Evolutionary conservation across 2,888 invertebrate species (phyloP).

Genomic region (Molanna angustata): DNA sequence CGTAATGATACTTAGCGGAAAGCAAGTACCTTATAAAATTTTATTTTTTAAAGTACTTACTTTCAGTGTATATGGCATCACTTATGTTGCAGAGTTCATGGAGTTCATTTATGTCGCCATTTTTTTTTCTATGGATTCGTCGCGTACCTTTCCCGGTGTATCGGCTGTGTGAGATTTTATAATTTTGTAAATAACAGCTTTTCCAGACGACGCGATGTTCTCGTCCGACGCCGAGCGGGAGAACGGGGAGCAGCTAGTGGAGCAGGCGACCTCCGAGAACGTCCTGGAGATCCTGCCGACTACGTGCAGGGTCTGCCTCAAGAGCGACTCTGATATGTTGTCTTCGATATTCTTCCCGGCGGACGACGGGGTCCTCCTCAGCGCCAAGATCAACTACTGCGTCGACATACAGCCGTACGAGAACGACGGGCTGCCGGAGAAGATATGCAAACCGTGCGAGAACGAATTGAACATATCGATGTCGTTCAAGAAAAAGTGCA

Average conservation of each 20-base stretch:
- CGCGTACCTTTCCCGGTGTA: slow-evolving; percentile 18
- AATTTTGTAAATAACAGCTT: no score
- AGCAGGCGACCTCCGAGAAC: slow-evolving; percentile 3
- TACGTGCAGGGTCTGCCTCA: slow-evolving; percentile 19
- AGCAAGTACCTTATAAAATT: no score
- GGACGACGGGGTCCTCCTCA: slow-evolving; percentile 16
- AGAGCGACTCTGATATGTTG: slow-evolving; percentile 13
- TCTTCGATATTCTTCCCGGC: slow-evolving; percentile 18
- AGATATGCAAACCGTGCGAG: slow-evolving; percentile 19
- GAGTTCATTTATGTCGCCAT: slow-evolving; percentile 8
- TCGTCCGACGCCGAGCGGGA: slow-evolving; percentile 4
- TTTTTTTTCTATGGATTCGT: slow-evolving; percentile 11
- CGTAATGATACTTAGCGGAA: no score
- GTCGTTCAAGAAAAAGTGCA: slow-evolving; percentile 18
- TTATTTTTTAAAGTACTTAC: no score
- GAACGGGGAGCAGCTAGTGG: slow-evolving; percentile 2
- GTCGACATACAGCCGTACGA: slow-evolving; percentile 19
- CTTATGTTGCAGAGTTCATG: slow-evolving; percentile 1
- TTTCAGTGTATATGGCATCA: no score
- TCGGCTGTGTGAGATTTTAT: neutral
- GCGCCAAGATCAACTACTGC: slow-evolving; percentile 20
- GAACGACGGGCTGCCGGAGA: slow-evolving; percentile 20
- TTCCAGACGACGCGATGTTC: slow-evolving; percentile 11
- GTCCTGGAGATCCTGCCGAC: slow-evolving; percentile 11
- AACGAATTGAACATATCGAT: slow-evolving; percentile 17